Percentiles rank a stretch among this genome's conserved stretches.
These are phyloP conservation scores for Syngnathus rostellatus DNA, from an alignment of 2,797 vertebrate species.

Conservation along the genomic window DNA sequence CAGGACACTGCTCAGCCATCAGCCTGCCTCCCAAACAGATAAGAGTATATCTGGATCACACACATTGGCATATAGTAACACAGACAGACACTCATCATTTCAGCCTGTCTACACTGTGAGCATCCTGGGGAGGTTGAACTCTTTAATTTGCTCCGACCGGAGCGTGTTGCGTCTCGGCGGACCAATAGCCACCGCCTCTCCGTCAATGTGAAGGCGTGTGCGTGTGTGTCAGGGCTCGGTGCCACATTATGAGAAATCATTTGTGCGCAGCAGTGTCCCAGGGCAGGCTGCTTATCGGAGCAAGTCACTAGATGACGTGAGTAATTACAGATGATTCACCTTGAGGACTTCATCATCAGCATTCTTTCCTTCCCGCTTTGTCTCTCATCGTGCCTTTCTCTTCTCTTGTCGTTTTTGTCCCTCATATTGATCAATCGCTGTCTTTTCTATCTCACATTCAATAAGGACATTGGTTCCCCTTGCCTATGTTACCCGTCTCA, in stretches of 20 bases:
- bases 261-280: constrained; percentile 81
- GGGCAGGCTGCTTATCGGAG: constrained; percentile 83
- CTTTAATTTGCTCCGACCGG: constrained; percentile 73
- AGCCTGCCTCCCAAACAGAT: constrained; percentile 61
- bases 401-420: not conserved
- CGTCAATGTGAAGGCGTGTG: constrained; percentile 77
- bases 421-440: constrained; percentile 2
- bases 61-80: constrained; percentile 24
- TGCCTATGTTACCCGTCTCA: not conserved
- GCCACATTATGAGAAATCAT: constrained; percentile 93
- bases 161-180: constrained; percentile 65
- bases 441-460: constrained; percentile 21
- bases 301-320: constrained; percentile 86
- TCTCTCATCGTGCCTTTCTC: constrained; percentile 26
- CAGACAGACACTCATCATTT: constrained; percentile 29
- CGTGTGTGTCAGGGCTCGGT: constrained; percentile 25
- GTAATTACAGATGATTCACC: constrained; percentile 96
- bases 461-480: constrained; percentile 33
- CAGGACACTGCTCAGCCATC: constrained; percentile 56
- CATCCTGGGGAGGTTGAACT: constrained; percentile 60
- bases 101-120: constrained; percentile 40
- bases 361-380: constrained; percentile 38
- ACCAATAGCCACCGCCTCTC: constrained; percentile 71
- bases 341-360: constrained; percentile 79
- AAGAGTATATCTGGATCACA: constrained; percentile 58